Conservation (phyloP, 2,113 vertebrate genomes). For the Ictalurus punctatus region DNA sequence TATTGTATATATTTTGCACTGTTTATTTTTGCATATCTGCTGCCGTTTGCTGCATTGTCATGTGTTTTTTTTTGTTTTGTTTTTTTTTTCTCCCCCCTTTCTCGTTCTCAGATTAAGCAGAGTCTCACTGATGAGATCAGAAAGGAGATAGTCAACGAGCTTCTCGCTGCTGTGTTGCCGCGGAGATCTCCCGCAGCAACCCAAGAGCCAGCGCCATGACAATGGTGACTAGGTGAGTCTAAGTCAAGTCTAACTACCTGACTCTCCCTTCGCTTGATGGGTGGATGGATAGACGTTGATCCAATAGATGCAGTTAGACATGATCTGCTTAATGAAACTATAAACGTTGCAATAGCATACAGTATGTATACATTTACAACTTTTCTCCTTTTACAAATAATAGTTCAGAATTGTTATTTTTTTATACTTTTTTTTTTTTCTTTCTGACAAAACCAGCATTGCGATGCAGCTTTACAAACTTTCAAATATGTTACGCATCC, state of each 20-base stretch:
- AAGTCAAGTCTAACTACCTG: neutral
- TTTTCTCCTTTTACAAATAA: neutral
- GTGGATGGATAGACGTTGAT: neutral
- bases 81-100: neutral
- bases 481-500: neutral
- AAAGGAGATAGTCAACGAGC: conserved; percentile 88
- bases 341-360: neutral
- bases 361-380: neutral
- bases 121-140: conserved; percentile 89
- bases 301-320: neutral
- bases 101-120: conserved; percentile 83
- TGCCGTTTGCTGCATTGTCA: conserved; percentile 24
- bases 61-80: neutral
- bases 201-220: conserved; percentile 48
- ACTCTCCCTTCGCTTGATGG: neutral
- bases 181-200: conserved; percentile 61
- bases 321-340: neutral
- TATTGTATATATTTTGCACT: neutral
- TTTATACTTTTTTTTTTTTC: neutral
- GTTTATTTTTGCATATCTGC: neutral
- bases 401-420: neutral
- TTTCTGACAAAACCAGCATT: neutral
- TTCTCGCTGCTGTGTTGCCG: conserved; percentile 83
- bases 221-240: conserved; percentile 2
- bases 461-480: neutral